Percentiles rank a stretch among this genome's conserved stretches.
Conservation (phyloP, 2,888 invertebrate genomes). For the Andrena praecox region DNA sequence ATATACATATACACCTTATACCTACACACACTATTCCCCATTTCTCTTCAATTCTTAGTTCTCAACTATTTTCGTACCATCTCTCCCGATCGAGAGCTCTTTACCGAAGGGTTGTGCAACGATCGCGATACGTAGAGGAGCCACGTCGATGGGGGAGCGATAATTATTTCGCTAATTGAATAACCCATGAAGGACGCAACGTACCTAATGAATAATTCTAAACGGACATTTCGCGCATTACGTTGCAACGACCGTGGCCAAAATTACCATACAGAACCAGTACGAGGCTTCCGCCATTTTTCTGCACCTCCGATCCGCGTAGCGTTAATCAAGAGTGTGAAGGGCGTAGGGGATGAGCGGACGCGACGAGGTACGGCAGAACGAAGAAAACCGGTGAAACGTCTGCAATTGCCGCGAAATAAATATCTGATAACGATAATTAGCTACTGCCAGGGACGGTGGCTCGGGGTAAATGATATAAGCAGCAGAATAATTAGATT, state of each 20-base stretch:
- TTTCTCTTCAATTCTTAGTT: neutral
- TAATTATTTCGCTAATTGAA: conserved; percentile 41
- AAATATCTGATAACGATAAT: conserved; percentile 50
- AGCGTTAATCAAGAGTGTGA: conserved; percentile 3
- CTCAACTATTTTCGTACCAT: neutral
- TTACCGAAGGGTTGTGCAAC: neutral
- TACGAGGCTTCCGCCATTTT: neutral
- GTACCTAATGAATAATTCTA: conserved; percentile 44
- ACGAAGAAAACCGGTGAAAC: neutral
- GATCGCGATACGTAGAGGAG: conserved; percentile 21
- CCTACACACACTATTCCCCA: too few species aligned
- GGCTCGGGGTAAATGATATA: conserved; percentile 21
- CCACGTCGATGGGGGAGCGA: conserved; percentile 7
- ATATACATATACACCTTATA: too few species aligned
- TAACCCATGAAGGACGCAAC: conserved; percentile 21
- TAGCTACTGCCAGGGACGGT: conserved; percentile 11
- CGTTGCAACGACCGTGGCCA: conserved; percentile 7
- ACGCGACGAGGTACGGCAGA: neutral
- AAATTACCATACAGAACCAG: neutral
- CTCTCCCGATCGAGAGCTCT: neutral
- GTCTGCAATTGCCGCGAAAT: conserved; percentile 20
- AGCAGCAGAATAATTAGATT: conserved; percentile 57
- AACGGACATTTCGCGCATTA: conserved; percentile 37
- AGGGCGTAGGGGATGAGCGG: too few species aligned
- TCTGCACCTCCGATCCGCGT: neutral